Conservation (phyloP, 2,113 vertebrate species). For the Pedionomus torquatus region DNA sequence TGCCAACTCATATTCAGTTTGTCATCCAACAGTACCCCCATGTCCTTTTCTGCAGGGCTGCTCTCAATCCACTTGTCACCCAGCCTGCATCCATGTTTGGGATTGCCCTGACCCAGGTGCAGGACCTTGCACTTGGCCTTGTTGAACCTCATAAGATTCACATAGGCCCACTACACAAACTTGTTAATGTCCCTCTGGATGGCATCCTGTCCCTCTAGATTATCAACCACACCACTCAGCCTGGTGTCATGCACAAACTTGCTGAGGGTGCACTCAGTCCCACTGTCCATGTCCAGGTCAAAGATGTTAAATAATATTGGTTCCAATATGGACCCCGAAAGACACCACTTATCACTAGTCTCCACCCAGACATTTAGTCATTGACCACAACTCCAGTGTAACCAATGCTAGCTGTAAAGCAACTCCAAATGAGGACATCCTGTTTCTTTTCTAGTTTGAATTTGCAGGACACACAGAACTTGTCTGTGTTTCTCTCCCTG, state of each 20-base stretch:
- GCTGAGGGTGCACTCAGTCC: background rate
- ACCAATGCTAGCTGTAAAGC: background rate
- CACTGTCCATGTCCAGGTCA: background rate
- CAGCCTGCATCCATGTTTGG: background rate
- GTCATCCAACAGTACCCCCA: background rate
- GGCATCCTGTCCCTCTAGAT: background rate
- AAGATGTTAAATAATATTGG: background rate
- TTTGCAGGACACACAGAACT: background rate
- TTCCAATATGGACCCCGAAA: accelerated
- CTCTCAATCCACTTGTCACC: background rate
- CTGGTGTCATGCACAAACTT: background rate
- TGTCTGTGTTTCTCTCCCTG: background rate
- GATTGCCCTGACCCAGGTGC: background rate
- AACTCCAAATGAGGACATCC: background rate
- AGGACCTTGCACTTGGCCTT: background rate
- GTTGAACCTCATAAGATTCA: background rate
- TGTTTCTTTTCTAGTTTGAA: background rate
- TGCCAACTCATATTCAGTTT: background rate
- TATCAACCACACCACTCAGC: background rate
- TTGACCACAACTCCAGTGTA: background rate
- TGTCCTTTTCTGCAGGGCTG: background rate
- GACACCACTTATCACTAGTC: background rate
- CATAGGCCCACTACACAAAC: too few species aligned
- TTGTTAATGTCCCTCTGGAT: background rate
- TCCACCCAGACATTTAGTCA: accelerated